These are phyloP conservation scores for Bombus huntii DNA, from an alignment of 1,140 invertebrate genomes.

Conservation along the genomic window DNA sequence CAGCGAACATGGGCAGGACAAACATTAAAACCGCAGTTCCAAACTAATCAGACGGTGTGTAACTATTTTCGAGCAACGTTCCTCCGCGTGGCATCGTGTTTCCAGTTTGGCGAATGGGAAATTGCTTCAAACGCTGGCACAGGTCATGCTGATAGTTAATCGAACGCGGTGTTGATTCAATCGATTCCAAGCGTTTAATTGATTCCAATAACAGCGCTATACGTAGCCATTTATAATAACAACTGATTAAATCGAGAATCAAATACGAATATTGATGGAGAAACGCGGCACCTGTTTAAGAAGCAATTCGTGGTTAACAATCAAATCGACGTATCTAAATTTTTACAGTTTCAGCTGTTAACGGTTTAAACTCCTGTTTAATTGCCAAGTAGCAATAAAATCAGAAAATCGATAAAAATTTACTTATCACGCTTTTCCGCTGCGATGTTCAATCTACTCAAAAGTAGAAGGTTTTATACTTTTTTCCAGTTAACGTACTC, in stretches of 20 bases:
- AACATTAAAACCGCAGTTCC: slow-evolving; percentile 46
- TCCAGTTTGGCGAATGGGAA: not conserved
- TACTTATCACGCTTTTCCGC: too few relatives aligned
- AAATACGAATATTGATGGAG: not conserved
- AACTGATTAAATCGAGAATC: not conserved
- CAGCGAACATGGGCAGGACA: slow-evolving; percentile 1
- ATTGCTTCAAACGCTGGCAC: not conserved
- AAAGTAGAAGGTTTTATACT: too few relatives aligned
- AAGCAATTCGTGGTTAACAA: not conserved
- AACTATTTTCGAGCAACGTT: slow-evolving; percentile 39
- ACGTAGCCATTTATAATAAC: not conserved
- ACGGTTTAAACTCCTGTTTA: too few relatives aligned
- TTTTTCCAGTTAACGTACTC: too few relatives aligned
- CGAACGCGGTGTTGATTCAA: slow-evolving; percentile 2
- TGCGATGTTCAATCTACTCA: too few relatives aligned
- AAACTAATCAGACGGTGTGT: slow-evolving; percentile 39
- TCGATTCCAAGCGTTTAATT: not conserved
- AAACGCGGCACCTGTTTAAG: not conserved
- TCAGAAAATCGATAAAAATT: too few relatives aligned
- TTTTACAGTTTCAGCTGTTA: too few relatives aligned
- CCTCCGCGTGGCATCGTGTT: not conserved
- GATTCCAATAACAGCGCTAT: not conserved
- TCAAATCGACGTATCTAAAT: too few relatives aligned
- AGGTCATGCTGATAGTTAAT: not conserved
- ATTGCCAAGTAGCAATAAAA: too few relatives aligned